Base-by-base conservation (phyloP, 1,140 invertebrate species). In the Eriocheir sinensis region DNA sequence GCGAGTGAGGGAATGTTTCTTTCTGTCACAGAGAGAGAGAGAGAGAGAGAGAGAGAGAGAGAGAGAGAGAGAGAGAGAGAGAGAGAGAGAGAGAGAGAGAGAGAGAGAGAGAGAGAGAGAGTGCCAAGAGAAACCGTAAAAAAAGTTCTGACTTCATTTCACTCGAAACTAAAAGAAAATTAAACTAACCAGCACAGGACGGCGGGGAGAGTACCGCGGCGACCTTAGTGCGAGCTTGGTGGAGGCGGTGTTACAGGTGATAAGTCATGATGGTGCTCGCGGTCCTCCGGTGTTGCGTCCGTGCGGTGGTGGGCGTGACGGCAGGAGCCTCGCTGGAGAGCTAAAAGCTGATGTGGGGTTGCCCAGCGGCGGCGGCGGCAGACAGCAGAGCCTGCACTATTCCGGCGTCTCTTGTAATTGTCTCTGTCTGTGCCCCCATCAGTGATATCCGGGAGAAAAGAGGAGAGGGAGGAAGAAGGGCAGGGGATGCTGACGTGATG, bases 41-140 rank as follows among this genome's bases (percentile, higher is more conserved):
- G 38, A 86, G 79, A 93, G 92, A 81, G 80, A 85, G 92, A 93
- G 92, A 93, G 92, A 93, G 92, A 93, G 92, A 93, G 83, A n/a
- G n/a, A n/a, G n/a, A n/a, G n/a, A n/a, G n/a, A n/a, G n/a, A n/a
- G n/a, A n/a, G n/a, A n/a, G n/a, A n/a, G n/a, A n/a, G n/a, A n/a
- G n/a, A n/a, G n/a, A n/a, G n/a, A n/a, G n/a, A n/a, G n/a, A n/a
- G n/a, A n/a, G n/a, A n/a, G n/a, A n/a, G n/a, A n/a, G n/a, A n/a
- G n/a, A n/a, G n/a, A n/a, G n/a, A n/a, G n/a, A n/a, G n/a, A n/a
- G n/a, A n/a, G n/a, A n/a, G n/a, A n/a, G n/a, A n/a, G n/a, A n/a
- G n/a, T 8, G 44, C 15, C 44, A 15, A 48, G 44, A 48, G 4
- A 15, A 48, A 48, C 44, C 44, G 15, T 48, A 15, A 48, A 48